A percentile compares a stretch with the other conserved stretches of the same genome.
These are phyloP conservation scores for Martes martes DNA, from an alignment of 2,113 vertebrate species.

Conservation along the genomic window DNA sequence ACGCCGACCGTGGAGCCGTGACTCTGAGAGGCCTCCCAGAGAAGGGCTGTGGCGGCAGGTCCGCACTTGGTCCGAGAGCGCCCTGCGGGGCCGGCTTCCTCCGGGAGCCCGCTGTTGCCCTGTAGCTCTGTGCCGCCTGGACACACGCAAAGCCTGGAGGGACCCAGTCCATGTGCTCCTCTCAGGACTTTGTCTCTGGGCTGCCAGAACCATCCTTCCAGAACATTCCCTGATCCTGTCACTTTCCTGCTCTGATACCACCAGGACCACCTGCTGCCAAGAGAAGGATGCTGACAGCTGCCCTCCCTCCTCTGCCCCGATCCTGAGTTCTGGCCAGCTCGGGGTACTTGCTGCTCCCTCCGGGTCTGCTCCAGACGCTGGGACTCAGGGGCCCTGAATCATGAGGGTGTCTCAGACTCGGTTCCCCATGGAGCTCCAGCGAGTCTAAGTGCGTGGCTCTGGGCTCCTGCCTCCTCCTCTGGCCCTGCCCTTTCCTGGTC, in stretches of 20 bases:
- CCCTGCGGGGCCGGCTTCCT: background rate
- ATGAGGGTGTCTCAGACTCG: background rate
- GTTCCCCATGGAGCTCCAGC: background rate
- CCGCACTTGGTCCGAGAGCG: fast-evolving
- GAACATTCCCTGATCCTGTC: background rate
- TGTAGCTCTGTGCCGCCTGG: background rate
- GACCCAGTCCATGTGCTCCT: fast-evolving
- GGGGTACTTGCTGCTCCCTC: background rate
- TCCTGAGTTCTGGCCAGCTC: background rate
- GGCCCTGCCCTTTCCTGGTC: background rate
- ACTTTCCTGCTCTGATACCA: background rate
- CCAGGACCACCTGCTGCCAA: background rate
- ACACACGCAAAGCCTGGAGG: fast-evolving
- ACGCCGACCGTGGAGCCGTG: fast-evolving
- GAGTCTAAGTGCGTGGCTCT: background rate
- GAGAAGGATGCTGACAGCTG: fast-evolving
- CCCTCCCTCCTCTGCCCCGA: background rate
- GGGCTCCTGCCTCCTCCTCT: no score
- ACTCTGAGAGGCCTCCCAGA: background rate
- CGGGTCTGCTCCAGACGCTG: background rate
- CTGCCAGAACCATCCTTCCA: background rate
- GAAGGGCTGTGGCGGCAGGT: background rate
- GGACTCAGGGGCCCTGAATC: background rate
- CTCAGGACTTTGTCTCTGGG: background rate
- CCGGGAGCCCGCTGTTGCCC: background rate